phyloP scores from a whole-genome alignment of 2,888 invertebrate genomes.

The Chrysina gloriosa region DNA sequence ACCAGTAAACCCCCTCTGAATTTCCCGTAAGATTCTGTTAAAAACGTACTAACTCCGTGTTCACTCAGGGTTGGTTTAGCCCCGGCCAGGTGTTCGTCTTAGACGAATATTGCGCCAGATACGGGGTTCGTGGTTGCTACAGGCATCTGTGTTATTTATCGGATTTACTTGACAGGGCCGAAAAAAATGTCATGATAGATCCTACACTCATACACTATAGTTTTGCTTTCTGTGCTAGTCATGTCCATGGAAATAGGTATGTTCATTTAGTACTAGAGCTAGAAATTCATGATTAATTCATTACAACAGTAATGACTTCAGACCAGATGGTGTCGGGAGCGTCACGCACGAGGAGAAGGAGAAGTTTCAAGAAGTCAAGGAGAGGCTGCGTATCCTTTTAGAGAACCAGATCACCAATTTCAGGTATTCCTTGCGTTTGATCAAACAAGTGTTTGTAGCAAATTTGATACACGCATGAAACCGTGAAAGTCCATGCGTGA shows the following conservation, averaged over 20 bases:
- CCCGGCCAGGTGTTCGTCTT: conserved; percentile 98
- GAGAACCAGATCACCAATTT: conserved; percentile 99
- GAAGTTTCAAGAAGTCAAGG: conserved; percentile 97
- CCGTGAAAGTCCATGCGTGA: no score
- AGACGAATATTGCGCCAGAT: conserved; percentile 97
- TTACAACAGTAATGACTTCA: conserved; percentile 68
- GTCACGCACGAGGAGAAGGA: conserved; percentile 98
- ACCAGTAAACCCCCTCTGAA: no score
- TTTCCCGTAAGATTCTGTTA: no score
- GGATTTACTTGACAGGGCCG: conserved; percentile 94
- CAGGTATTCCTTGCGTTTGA: no score
- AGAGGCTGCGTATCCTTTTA: conserved; percentile 88
- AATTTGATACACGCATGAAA: no score
- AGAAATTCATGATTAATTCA: conserved; percentile 62
- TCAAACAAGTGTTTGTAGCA: no score
- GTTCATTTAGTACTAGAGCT: conserved; percentile 59
- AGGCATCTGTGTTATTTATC: conserved; percentile 96
- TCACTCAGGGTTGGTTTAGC: conserved; percentile 95
- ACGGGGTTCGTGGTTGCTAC: conserved; percentile 97
- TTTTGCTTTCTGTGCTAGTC: conserved; percentile 99
- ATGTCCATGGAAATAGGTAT: conserved; percentile 98
- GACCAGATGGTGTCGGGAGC: conserved; percentile 98
- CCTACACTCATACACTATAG: conserved; percentile 99
- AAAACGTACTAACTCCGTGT: not conserved
- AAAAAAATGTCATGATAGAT: conserved; percentile 93